Evolutionary conservation across 1,140 invertebrate species (phyloP), one percentile per base, ranked within the genome.

Genomic region (Bathynomus jamesi): DNA sequence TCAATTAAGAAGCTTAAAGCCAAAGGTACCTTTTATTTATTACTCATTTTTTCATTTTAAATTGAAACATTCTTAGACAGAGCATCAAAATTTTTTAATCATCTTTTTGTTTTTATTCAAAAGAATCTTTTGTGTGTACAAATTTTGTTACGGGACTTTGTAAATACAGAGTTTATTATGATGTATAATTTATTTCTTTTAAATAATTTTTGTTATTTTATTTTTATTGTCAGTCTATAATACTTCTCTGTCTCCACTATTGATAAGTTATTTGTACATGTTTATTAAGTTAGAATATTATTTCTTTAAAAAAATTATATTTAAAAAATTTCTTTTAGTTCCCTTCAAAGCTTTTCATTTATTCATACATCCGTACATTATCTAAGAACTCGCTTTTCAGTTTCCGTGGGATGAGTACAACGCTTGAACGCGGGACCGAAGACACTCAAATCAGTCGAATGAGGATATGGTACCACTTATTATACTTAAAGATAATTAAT

Each of bases 261-360:
- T 40, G 17, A 8, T 40, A 40, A 8, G 7, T 8, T 40, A 8
- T 8, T 40, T 40, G 17, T 40, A 8, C 7, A 8, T 53, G 21
- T 53, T 53, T 53, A 17, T 53, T 53, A 53, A 53, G 40, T 53
- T 53, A 53, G 40, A 53, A 53, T 53, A 53, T 53, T 53, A 53
- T 53, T 53, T 53, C 40, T 53, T 53, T 53, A 53, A 53, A 53
- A 53, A 53, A 53, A 21, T 53, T 53, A n/a, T n/a, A n/a, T n/a
- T n/a, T n/a, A n/a, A n/a, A n/a, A n/a, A n/a, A n/a, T n/a, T n/a
- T n/a, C n/a, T n/a, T n/a, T n/a, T n/a, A n/a, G n/a, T n/a, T n/a
- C n/a, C n/a, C n/a, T n/a, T n/a, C n/a, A n/a, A n/a, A n/a, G n/a
- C n/a, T n/a, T n/a, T n/a, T n/a, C n/a, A n/a, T n/a, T n/a, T n/a